Conservation (phyloP, 2,113 vertebrate species). For the Eudyptes chrysolophus region DNA sequence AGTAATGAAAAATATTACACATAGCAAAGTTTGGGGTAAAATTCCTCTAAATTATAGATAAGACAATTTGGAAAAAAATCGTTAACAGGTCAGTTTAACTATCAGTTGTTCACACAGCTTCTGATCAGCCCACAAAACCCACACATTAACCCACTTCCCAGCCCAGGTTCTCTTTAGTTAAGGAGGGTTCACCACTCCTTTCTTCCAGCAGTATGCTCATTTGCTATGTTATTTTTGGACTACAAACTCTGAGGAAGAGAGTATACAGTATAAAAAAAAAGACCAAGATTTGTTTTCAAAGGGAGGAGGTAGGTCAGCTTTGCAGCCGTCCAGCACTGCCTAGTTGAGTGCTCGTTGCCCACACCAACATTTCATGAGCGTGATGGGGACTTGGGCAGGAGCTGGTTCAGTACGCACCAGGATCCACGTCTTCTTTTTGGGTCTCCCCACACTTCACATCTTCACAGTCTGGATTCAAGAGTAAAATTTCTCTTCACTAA, state of each 20-base stretch:
- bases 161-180: background rate
- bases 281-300: background rate
- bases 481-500: background rate
- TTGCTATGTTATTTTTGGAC: background rate
- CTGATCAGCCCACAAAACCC: background rate
- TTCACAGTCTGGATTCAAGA: background rate
- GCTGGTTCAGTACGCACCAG: background rate
- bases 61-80: background rate
- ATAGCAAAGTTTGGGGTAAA: background rate
- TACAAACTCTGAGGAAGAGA: background rate
- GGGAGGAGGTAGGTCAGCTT: background rate
- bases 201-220: background rate
- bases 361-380: background rate
- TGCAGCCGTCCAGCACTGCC: background rate
- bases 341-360: rapidly evolving
- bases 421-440: background rate
- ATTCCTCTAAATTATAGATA: background rate
- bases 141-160: background rate
- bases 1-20: background rate
- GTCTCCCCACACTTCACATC: background rate
- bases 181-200: background rate
- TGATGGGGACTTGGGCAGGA: background rate
- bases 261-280: background rate
- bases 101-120: background rate
- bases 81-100: background rate